phyloP scores from a whole-genome alignment of 2,113 vertebrate species.

The Mus pahari region DNA sequence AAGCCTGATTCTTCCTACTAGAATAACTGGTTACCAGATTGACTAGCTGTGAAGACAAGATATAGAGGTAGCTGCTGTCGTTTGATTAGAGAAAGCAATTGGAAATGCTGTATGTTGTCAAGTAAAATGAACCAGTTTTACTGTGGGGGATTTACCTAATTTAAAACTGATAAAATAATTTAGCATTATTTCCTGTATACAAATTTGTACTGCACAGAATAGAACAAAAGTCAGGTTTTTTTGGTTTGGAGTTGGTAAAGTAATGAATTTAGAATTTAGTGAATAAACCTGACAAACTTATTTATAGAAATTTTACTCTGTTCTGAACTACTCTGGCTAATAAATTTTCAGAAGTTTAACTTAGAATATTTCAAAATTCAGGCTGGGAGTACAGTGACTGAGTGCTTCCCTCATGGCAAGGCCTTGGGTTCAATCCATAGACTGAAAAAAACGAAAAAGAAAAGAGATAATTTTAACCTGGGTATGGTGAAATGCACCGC shows the following conservation, averaged over 20 bases:
- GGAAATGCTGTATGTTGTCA: constrained; percentile 73
- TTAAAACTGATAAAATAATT: constrained; percentile 61
- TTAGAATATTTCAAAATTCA: constrained; percentile 54
- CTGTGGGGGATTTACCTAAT: constrained; percentile 9
- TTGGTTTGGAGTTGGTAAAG: constrained; percentile 35
- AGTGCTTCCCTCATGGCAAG: background rate
- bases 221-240: constrained; percentile 57
- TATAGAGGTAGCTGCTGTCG: constrained; percentile 77
- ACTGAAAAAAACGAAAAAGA: background rate
- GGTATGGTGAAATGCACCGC: too few relatives aligned
- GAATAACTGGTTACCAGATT: constrained; percentile 53
- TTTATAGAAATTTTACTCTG: background rate
- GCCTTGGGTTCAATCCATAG: background rate
- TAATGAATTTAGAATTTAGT: constrained; percentile 9
- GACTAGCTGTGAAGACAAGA: constrained; percentile 75
- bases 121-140: constrained; percentile 64
- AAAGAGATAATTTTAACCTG: background rate
- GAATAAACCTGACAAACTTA: constrained; percentile 39
- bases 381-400: too few relatives aligned
- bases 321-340: constrained; percentile 17
- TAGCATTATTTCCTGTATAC: constrained; percentile 49
- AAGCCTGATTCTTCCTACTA: constrained; percentile 49
- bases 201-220: constrained; percentile 59
- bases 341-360: constrained; percentile 7
- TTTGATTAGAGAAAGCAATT: constrained; percentile 80